Evolutionary conservation across 2,797 vertebrate species (phyloP), one percentile per base, ranked within the genome.

Genomic region (Gymnoscopelus braueri): DNA sequence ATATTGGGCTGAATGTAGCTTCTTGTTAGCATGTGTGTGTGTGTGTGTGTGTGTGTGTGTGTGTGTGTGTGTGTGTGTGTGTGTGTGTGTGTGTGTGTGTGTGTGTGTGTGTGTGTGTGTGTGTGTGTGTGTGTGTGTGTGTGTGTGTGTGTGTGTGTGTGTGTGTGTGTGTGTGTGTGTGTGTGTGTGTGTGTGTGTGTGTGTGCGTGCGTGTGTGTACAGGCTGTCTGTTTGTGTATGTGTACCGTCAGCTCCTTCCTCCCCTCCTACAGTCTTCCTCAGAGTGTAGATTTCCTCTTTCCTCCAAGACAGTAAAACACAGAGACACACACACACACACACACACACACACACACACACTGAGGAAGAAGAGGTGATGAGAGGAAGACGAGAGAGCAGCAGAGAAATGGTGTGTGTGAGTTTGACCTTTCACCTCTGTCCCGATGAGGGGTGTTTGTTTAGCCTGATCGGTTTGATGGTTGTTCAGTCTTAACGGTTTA

Each of bases 261-360:
- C 48, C 4, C 23, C 61, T 15, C 87, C 88, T 72, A 69, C 74
- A 56, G 76, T 84, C 83, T 81, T 87, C 84, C 84, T 85, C 83
- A 77, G 48, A 66, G 58, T 9, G 39, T 44, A 44, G 39, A 8
- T 44, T 44, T 44, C 39, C 39, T 44, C 39, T 9, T 9, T 29
- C 26, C 26, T 29, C 26, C 77, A 77, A 64, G 74, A 73, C 15
- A 63, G 65, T 79, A 58, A 44, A 60, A 64, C n/a, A 13, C 2
- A 48, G 12, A 12, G 12, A 19, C 19, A 19, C 19, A 19, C 19
- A 72, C 19, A 63, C 64, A 80, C 57, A 44, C 60, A 65, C 19
- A 6, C 3, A 10, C 9, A 14, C 9, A 52, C 8, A 52, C 61
- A 63, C 49, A 14, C 9, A 65, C 15, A 13, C 9, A 49, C 9